Percentiles rank a stretch among this genome's conserved stretches.
Conservation (phyloP, 2,888 invertebrate species). For the Barypeithes pellucidus region DNA sequence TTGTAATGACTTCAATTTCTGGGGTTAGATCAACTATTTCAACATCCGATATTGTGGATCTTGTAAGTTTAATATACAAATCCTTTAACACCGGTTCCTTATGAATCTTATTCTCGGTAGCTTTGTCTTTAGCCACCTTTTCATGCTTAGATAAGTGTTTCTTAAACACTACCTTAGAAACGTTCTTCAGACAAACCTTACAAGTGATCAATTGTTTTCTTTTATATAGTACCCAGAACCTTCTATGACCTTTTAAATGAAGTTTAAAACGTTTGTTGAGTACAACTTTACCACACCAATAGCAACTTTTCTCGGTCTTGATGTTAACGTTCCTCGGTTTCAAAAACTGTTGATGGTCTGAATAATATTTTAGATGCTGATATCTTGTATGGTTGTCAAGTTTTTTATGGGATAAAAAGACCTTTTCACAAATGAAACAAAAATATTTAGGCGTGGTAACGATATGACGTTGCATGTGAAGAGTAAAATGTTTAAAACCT, state of each 20-base stretch:
- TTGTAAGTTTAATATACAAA: slow-evolving; percentile 6
- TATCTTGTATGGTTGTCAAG: slow-evolving; percentile 34
- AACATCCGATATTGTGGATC: not conserved
- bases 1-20: slow-evolving; percentile 2
- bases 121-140: not conserved
- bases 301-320: slow-evolving; percentile 7
- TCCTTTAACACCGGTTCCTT: not conserved
- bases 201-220: slow-evolving; percentile 10
- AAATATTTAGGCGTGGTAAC: slow-evolving; percentile 12
- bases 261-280: not conserved
- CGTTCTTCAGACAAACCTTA: slow-evolving; percentile 1
- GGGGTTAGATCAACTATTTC: not conserved
- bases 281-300: slow-evolving; percentile 22
- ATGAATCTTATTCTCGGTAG: not conserved
- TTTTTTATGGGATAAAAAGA: slow-evolving; percentile 34
- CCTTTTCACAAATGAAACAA: slow-evolving; percentile 34
- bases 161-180: not conserved
- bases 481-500: slow-evolving; percentile 55
- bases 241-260: slow-evolving; percentile 11
- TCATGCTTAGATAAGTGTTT: slow-evolving; percentile 13
- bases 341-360: slow-evolving; percentile 8
- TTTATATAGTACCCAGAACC: not conserved
- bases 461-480: slow-evolving; percentile 69
- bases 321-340: not conserved
- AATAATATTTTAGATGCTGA: slow-evolving; percentile 4